A percentile compares a stretch with the other conserved stretches of the same genome.
Conservation (phyloP, 2,888 invertebrate genomes). For the Tenthredo amoena region DNA sequence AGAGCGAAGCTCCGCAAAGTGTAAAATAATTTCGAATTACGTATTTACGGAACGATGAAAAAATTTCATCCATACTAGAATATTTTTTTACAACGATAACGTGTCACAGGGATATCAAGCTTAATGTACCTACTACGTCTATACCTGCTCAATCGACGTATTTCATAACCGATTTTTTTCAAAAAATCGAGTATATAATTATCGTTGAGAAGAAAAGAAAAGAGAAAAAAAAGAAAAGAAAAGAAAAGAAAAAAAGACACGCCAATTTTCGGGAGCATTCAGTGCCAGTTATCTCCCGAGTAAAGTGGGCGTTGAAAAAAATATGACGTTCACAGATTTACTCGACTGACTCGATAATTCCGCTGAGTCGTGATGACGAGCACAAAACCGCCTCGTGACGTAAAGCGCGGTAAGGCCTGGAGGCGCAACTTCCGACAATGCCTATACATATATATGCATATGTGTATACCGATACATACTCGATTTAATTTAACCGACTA, state of each 20-base stretch:
- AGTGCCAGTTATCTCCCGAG: not conserved
- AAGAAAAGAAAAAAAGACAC: not conserved
- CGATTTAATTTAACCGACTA: not conserved
- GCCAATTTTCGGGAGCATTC: not conserved
- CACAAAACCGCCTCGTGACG: constrained; percentile 35
- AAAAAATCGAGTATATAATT: not conserved
- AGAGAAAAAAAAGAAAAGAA: not conserved
- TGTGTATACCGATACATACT: not conserved
- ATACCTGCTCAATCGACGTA: too few relatives aligned
- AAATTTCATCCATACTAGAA: too few relatives aligned
- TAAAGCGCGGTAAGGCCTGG: constrained; percentile 34
- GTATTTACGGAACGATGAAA: too few relatives aligned
- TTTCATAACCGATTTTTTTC: not conserved
- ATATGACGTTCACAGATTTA: constrained; percentile 21
- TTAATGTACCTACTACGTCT: too few relatives aligned
- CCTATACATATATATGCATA: not conserved
- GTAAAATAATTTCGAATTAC: too few relatives aligned
- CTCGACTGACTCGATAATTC: constrained; percentile 15
- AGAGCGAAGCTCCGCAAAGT: too few relatives aligned
- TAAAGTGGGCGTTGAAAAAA: not conserved
- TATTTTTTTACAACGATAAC: too few relatives aligned
- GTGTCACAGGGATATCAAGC: too few relatives aligned
- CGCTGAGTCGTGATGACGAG: constrained; percentile 48
- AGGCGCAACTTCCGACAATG: constrained; percentile 43
- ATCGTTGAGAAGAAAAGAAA: not conserved